Percentiles rank a stretch among this genome's conserved stretches.
phyloP scores from a whole-genome alignment of 2,113 vertebrate genomes.

The Dolichotis patagonum region DNA sequence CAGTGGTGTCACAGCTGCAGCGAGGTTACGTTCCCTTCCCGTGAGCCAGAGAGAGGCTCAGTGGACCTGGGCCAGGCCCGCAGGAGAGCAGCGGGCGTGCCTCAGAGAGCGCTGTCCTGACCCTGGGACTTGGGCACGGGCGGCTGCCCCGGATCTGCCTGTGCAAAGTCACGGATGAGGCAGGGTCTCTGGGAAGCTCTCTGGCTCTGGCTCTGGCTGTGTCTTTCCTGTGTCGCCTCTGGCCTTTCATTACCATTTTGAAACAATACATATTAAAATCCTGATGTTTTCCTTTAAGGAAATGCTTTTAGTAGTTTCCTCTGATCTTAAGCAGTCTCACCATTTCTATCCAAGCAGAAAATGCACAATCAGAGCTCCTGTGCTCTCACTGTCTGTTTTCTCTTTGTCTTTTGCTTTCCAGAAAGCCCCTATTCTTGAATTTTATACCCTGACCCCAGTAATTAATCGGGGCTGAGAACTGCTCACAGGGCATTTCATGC shows the following conservation, averaged over 20 bases:
- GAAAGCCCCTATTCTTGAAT: neutral
- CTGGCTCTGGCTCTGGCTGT: neutral
- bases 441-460: neutral
- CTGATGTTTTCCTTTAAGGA: neutral
- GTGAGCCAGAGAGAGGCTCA: neutral
- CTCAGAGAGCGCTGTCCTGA: neutral
- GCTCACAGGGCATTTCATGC: neutral
- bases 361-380: neutral
- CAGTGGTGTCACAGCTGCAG: neutral
- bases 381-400: neutral
- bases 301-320: neutral
- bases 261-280: neutral
- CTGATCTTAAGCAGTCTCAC: neutral
- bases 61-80: neutral
- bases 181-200: neutral
- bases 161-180: too few relatives aligned
- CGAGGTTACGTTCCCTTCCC: neutral
- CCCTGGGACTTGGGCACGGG: rapidly evolving
- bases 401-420: neutral
- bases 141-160: too few relatives aligned
- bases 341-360: neutral
- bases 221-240: neutral
- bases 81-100: neutral
- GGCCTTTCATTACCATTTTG: neutral
- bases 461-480: neutral